Evolutionary conservation across 1,140 invertebrate genomes (phyloP).

Genomic region (Solenopsis invicta): DNA sequence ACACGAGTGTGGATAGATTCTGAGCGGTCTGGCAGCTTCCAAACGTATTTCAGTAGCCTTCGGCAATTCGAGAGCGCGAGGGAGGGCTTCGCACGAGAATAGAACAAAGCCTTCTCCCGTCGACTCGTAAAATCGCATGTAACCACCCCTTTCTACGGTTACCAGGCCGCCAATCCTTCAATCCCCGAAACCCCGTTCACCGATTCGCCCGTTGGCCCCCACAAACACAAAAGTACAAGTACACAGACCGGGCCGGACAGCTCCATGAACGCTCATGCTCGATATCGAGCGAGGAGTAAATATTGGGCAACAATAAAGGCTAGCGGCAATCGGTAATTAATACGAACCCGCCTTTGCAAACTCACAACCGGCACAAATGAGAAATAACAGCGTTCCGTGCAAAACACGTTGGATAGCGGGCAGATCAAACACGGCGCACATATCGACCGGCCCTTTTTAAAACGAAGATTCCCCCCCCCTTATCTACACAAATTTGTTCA

Average conservation of each 20-base stretch:
- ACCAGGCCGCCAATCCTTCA: constrained; percentile 73
- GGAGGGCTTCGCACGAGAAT: constrained; percentile 66
- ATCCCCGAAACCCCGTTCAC: constrained; percentile 67
- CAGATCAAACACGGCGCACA: constrained; percentile 40
- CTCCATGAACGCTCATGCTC: constrained; percentile 39
- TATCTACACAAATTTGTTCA: neutral
- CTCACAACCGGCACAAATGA: constrained; percentile 53
- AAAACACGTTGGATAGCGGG: constrained; percentile 43
- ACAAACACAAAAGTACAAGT: constrained; percentile 41
- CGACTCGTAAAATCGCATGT: constrained; percentile 78
- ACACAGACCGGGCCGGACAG: constrained; percentile 38
- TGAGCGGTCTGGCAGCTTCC: constrained; percentile 58
- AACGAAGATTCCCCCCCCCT: neutral
- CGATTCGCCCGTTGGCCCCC: constrained; percentile 50
- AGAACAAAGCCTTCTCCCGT: constrained; percentile 76
- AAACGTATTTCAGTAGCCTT: constrained; percentile 75
- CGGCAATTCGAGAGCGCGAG: constrained; percentile 66
- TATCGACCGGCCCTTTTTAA: constrained; percentile 45
- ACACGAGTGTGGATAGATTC: constrained; percentile 56
- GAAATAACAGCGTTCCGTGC: constrained; percentile 57
- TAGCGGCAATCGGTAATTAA: constrained; percentile 73
- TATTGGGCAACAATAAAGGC: constrained; percentile 80
- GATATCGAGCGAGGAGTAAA: constrained; percentile 79
- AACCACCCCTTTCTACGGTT: constrained; percentile 70
- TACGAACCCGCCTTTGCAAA: constrained; percentile 58